Evolutionary conservation across 1,140 invertebrate species (phyloP).

Genomic region (Drosophila lowei): DNA sequence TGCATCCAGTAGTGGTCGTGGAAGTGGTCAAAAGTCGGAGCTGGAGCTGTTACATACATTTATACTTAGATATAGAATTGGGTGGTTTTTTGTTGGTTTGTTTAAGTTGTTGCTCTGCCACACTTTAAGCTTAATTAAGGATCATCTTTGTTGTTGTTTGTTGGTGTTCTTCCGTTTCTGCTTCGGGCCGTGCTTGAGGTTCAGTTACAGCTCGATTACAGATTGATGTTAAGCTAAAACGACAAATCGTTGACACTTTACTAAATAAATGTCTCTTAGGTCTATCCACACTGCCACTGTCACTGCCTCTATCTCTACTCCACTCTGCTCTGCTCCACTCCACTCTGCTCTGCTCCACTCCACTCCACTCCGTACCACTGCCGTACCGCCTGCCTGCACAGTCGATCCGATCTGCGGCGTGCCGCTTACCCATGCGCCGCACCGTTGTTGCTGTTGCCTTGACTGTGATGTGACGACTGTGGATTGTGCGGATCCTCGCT

Average conservation of each 20-base stretch:
- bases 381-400: conserved; percentile 10
- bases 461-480: conserved; percentile 46
- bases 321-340: conserved; percentile 10
- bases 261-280: no score
- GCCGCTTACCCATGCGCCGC: conserved; percentile 69
- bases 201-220: no score
- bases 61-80: conserved; percentile 13
- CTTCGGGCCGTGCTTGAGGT: no score
- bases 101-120: conserved; percentile 54
- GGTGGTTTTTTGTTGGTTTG: conserved; percentile 3
- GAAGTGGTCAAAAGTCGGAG: conserved; percentile 1
- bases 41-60: conserved; percentile 11
- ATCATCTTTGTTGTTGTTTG: conserved; percentile 10
- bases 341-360: conserved; percentile 8
- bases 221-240: no score
- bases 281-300: conserved; percentile 7
- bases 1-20: conserved; percentile 4
- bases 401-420: neutral
- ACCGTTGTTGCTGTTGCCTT: conserved; percentile 68
- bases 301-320: conserved; percentile 18
- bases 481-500: conserved; percentile 64
- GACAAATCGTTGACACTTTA: no score
- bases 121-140: conserved; percentile 53
- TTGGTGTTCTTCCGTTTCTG: conserved; percentile 31
- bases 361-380: conserved; percentile 2